Evolutionary conservation across 2,797 vertebrate genomes (phyloP), one percentile per base, ranked within the genome.

Genomic region (Neosilurus mollespiculum): DNA sequence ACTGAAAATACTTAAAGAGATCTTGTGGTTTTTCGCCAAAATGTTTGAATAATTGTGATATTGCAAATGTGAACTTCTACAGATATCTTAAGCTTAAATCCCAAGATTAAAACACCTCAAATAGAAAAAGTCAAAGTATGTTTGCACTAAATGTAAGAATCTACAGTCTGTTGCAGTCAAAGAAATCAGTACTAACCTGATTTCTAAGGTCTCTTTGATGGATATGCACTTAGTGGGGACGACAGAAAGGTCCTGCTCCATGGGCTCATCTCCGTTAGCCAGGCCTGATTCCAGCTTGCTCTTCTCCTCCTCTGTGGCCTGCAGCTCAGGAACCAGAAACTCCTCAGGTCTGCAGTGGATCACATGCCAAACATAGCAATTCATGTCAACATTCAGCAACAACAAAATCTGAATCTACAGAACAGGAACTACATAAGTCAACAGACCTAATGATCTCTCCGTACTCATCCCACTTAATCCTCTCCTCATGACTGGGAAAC

Each of bases 401-500:
- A 34, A 62, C 7, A 43, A 26, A 9, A 62, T 4, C 0, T 0
- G 49, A 9, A 78, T 22, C n/a, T 9, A 51, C 76, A 71, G 5
- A 71, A 58, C 16, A 56, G 26, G 2, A 67, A 53, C 43, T 43
- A 43, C 9, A 59, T 37, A 20, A 20, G 1, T 49, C 24, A 24
- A 3, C 4, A 67, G 94, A 99, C 98, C 97, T 97, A 91, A 99
- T 99, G 89, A 99, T 97, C 92, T 99, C 98, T 70, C 98, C 98
- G 9, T 99, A 99, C 90, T 99, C 98, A 64, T 99, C 98, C 98
- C 98, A 99, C 84, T 99, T 99, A 90, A 99, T 96, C 87, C 97
- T 95, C 89, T 99, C 98, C 90, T 99, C 98, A 1, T 98, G 97
- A 2, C 96, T 91, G n/a, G 98, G 98, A 88, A 97, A 99, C 98